phyloP scores from a whole-genome alignment of 2,888 invertebrate genomes.

The Gerosis bhagava region DNA sequence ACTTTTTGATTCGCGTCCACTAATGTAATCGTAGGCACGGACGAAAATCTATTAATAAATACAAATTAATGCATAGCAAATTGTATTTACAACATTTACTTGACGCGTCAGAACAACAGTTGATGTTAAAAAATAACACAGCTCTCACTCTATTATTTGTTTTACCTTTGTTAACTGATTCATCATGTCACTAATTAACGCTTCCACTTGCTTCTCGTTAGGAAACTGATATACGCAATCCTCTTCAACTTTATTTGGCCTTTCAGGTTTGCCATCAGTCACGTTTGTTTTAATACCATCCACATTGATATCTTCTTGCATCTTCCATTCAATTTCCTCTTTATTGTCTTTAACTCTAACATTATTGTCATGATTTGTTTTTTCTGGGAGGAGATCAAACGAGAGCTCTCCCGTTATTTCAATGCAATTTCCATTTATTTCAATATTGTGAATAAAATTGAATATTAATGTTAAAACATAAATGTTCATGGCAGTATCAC shows the following conservation, averaged over 20 bases:
- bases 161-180: conserved; percentile 52
- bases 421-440: conserved; percentile 9
- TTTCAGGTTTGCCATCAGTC: too few species aligned
- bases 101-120: too few species aligned
- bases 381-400: conserved; percentile 22
- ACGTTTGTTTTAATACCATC: background rate
- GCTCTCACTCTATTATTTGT: too few species aligned
- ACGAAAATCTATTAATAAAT: conserved; percentile 45
- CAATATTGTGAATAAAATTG: conserved; percentile 23
- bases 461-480: conserved; percentile 20
- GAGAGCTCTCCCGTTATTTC: conserved; percentile 29
- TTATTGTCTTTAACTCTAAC: conserved; percentile 2
- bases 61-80: too few species aligned
- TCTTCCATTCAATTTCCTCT: background rate
- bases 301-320: too few species aligned
- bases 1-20: conserved; percentile 18
- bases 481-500: conserved; percentile 25
- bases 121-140: too few species aligned
- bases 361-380: background rate
- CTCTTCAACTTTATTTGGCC: conserved; percentile 17
- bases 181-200: conserved; percentile 53
- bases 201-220: conserved; percentile 41
- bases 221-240: conserved; percentile 50
- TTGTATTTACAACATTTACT: too few species aligned
- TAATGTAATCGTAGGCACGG: conserved; percentile 33